Base-by-base conservation (phyloP, 2,888 invertebrate genomes). In the Caenorhabditis sinica region DNA sequence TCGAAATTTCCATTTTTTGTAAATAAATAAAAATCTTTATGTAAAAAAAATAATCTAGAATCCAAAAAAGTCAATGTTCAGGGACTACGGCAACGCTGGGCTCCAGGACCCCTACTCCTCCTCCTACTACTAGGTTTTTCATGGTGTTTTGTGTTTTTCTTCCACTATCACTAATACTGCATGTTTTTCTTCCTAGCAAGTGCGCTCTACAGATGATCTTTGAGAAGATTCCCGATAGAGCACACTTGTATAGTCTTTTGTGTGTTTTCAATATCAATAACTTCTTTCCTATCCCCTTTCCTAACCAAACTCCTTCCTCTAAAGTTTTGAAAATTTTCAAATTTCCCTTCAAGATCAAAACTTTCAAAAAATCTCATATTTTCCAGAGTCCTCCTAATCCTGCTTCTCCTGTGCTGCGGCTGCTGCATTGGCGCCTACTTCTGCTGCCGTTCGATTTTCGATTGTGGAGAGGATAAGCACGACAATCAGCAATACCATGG, bases 361-460 rank as follows among this genome's bases (percentile, higher is more conserved):
- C 2, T 5, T 17, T 9, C 4, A 6, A 23, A 43, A 28, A 25
- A 56, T 17, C 15, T 40, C 15, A 23, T n/a, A 15, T 28, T 65
- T 45, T 45, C 53, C 89, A 92, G 92, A 73, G 82, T 92, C 75
- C 30, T 92, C 73, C 36, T 92, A 23, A 69, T 89, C 61, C 75
- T 89, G 11, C 87, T 91, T 15, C 85, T 91, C 28, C 23, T 87
- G 63, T 89, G 88, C 61, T 92, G 91, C 82, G 90, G 90, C 58
- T 89, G 90, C 43, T 91, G 88, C 80, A 75, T 89, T 58, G 80
- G 90, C 40, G 89, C 88, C 61, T 92, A 90, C 83, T 83, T 81
- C 53, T 86, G 89, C 63, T 91, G 91, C 77, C 87, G 89, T 17
- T 88, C 89, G 43, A 75, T 87, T 58, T 88, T 91, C 85, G 90